These are phyloP conservation scores for Chaetura pelagica DNA, from an alignment of 2,113 vertebrate genomes.

Conservation along the genomic window DNA sequence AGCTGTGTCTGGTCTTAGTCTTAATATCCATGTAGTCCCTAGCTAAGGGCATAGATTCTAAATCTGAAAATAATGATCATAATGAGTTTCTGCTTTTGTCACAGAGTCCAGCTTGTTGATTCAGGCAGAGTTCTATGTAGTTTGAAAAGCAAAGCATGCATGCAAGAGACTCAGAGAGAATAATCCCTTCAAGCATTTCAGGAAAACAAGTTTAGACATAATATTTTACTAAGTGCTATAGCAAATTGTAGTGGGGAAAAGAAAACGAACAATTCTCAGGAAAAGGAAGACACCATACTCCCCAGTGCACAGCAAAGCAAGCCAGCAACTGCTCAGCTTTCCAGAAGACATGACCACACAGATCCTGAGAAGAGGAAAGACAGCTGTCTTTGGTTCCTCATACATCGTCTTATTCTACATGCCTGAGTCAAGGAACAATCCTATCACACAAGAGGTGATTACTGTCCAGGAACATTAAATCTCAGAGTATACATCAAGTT, in stretches of 20 bases:
- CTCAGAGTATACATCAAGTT: background rate
- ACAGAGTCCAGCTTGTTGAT: background rate
- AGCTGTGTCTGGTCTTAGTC: background rate
- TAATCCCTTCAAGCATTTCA: background rate
- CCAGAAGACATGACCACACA: background rate
- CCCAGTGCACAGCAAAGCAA: background rate
- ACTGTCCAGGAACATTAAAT: background rate
- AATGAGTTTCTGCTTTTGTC: conserved; percentile 11
- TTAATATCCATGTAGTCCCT: conserved; percentile 2
- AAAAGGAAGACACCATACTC: fast-evolving
- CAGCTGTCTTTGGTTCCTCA: background rate
- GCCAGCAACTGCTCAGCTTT: background rate
- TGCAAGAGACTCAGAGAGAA: background rate
- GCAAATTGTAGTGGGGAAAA: background rate
- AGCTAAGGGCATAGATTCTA: background rate
- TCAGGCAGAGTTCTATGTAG: background rate
- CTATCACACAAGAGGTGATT: background rate
- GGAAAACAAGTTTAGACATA: background rate
- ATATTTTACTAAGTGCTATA: background rate
- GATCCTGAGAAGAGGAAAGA: background rate
- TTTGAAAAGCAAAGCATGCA: background rate
- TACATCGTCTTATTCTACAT: background rate
- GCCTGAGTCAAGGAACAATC: background rate
- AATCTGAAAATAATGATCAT: conserved; percentile 1
- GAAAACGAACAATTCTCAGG: background rate